Percentiles rank a stretch among this genome's conserved stretches.
phyloP scores from a whole-genome alignment of 2,888 invertebrate species.

The Ypsolopha scabrella region DNA sequence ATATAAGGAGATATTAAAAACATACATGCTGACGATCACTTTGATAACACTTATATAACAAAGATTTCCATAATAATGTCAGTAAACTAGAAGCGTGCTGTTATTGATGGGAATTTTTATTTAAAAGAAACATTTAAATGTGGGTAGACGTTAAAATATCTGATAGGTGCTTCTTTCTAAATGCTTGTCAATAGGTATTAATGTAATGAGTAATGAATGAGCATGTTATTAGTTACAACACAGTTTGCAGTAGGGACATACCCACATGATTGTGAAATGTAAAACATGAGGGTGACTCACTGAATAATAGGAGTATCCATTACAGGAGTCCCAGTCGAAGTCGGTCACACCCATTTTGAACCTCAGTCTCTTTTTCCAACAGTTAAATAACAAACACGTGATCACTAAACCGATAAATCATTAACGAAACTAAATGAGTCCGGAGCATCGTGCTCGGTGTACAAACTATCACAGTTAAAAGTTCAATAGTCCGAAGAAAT shows the following conservation, averaged over 20 bases:
- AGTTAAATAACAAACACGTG: conserved; percentile 15
- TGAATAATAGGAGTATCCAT: conserved; percentile 46
- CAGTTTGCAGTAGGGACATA: background rate
- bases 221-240: too few species aligned
- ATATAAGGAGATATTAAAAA: too few species aligned
- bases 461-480: conserved; percentile 18
- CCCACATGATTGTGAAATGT: conserved; percentile 4
- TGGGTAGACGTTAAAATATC: too few species aligned
- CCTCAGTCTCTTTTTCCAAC: conserved; percentile 17
- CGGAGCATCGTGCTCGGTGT: conserved; percentile 21
- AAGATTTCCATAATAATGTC: too few species aligned
- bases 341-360: conserved; percentile 63
- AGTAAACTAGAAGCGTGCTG: too few species aligned
- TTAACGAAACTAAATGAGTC: conserved; percentile 23
- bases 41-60: too few species aligned
- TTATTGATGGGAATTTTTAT: too few species aligned
- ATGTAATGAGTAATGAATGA: too few species aligned
- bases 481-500: conserved; percentile 2
- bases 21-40: too few species aligned
- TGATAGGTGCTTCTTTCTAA: too few species aligned
- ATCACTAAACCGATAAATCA: conserved; percentile 27
- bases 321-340: conserved; percentile 60
- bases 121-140: too few species aligned
- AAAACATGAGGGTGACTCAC: conserved; percentile 36
- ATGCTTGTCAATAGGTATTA: too few species aligned